A percentile compares a stretch with the other conserved stretches of the same genome.
Conservation (phyloP, 2,113 vertebrate genomes). For the Alexandromys fortis region DNA sequence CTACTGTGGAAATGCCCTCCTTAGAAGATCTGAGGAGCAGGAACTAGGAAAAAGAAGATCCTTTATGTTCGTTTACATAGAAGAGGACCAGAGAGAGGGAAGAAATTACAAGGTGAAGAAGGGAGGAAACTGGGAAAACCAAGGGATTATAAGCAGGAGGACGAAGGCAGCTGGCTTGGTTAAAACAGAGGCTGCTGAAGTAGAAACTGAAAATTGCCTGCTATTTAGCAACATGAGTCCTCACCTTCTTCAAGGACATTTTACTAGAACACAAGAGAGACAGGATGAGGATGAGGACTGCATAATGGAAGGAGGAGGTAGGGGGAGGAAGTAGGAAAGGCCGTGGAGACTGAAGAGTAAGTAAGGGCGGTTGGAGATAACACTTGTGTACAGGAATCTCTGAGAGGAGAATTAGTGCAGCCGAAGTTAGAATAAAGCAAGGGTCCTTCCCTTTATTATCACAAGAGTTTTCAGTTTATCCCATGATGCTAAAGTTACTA, state of each 20-base stretch:
- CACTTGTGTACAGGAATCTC: not conserved
- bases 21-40: not conserved
- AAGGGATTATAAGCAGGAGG: not conserved
- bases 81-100: not conserved
- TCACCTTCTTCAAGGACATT: not conserved
- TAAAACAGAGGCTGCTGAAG: not conserved
- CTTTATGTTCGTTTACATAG: not conserved
- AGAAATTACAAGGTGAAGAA: not conserved
- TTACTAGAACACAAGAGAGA: not conserved
- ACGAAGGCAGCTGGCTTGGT: accelerated
- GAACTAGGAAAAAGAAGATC: not conserved
- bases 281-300: not conserved
- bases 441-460: not conserved
- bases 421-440: not conserved
- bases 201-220: not conserved
- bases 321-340: not conserved
- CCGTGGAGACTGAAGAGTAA: not conserved
- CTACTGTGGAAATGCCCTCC: not conserved
- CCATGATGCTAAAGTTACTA: not conserved
- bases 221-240: accelerated
- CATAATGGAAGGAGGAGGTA: not conserved
- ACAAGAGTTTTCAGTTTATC: not conserved
- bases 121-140: no score
- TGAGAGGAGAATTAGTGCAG: not conserved
- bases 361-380: not conserved